Conservation (phyloP, 2,888 invertebrate genomes). For the Cybosia mesomella region DNA sequence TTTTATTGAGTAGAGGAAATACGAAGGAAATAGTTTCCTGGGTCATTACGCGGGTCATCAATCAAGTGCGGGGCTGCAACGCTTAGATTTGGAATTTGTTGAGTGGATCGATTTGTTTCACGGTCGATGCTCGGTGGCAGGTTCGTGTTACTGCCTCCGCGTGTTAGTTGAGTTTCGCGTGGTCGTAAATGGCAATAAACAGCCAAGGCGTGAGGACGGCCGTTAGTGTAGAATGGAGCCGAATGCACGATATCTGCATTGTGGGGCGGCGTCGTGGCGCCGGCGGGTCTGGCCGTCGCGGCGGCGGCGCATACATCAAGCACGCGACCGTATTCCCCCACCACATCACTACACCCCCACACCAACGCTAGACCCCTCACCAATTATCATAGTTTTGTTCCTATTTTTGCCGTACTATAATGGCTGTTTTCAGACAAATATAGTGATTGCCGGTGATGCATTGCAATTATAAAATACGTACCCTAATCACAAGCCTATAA, state of each 20-base stretch:
- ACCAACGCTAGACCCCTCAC: conserved; percentile 55
- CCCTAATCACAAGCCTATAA: conserved; percentile 15
- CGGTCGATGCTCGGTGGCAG: conserved; percentile 47
- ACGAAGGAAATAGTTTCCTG: conserved; percentile 85
- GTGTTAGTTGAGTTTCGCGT: conserved; percentile 55
- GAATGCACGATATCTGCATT: conserved; percentile 85
- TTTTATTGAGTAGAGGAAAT: conserved; percentile 86
- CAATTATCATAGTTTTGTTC: conserved; percentile 78
- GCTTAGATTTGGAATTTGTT: conserved; percentile 65
- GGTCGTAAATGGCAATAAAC: conserved; percentile 65
- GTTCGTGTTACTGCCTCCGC: conserved; percentile 14
- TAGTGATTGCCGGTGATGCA: conserved; percentile 54
- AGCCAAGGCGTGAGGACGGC: conserved; percentile 62
- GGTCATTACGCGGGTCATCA: conserved; percentile 83
- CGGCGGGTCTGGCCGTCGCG: conserved; percentile 83
- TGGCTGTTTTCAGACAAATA: conserved; percentile 55
- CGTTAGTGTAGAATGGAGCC: conserved; percentile 59
- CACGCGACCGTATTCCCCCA: conserved; percentile 74
- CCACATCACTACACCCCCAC: conserved; percentile 37
- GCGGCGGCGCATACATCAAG: conserved; percentile 85
- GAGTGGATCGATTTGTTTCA: conserved; percentile 59
- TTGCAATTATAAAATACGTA: conserved; percentile 39
- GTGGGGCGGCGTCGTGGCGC: conserved; percentile 80
- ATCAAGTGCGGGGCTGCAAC: conserved; percentile 74
- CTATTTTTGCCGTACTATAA: conserved; percentile 68